Evolutionary conservation across 2,113 vertebrate species (phyloP).

Genomic region (Stictonetta naevosa): DNA sequence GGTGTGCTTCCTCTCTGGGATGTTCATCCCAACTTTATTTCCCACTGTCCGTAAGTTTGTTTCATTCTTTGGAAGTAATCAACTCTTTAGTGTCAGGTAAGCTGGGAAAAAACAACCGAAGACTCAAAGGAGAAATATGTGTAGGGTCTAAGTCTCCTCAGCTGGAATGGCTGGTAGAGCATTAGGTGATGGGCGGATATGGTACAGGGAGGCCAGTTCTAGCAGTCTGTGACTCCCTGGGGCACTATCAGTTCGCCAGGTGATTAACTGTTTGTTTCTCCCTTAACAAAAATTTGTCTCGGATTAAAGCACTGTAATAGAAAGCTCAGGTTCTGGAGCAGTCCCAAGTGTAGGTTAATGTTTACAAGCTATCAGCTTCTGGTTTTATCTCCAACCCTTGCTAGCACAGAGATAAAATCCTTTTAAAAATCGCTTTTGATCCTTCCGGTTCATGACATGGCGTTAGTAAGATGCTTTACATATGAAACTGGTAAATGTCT

Average conservation of each 20-base stretch:
- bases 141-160: background rate
- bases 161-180: background rate
- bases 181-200: background rate
- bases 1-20: background rate
- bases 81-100: background rate
- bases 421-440: constrained; percentile 57
- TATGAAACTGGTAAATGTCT: constrained; percentile 19
- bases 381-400: constrained; percentile 47
- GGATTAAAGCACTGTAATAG: constrained; percentile 24
- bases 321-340: constrained; percentile 9
- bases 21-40: background rate
- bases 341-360: constrained; percentile 15
- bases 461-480: constrained; percentile 14
- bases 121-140: background rate
- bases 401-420: constrained; percentile 41
- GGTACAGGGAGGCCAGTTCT: background rate
- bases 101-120: background rate
- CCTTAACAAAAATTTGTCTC: constrained; percentile 32
- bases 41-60: background rate
- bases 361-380: constrained; percentile 41
- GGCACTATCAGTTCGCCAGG: background rate
- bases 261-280: constrained; percentile 41
- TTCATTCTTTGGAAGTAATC: background rate
- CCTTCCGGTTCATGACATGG: constrained; percentile 38
- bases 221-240: background rate